These are phyloP conservation scores for Astreopora myriophthalma DNA, from an alignment of 64 coral and sea anemone species.

Conservation along the genomic window DNA sequence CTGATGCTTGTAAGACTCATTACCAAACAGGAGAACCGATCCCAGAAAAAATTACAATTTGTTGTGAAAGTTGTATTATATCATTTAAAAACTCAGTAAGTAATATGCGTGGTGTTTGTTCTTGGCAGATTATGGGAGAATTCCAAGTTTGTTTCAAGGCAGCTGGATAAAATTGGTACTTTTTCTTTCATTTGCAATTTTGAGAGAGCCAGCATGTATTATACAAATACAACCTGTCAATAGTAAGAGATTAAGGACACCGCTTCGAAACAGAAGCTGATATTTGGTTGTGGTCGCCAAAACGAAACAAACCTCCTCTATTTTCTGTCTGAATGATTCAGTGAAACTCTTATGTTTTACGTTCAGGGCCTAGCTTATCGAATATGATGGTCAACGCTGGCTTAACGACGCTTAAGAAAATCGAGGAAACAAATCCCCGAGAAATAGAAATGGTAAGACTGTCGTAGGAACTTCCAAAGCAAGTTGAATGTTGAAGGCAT, in stretches of 20 bases:
- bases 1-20: background rate
- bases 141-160: slow-evolving; percentile 93
- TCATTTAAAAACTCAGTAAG: background rate
- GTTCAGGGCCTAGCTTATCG: slow-evolving; percentile 82
- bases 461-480: background rate
- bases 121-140: slow-evolving; percentile 94
- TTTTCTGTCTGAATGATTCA: background rate
- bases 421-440: slow-evolving; percentile 96
- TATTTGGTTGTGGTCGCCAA: too few relatives aligned
- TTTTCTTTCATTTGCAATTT: background rate
- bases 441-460: slow-evolving; percentile 94
- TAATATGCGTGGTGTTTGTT: background rate
- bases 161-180: slow-evolving; percentile 98
- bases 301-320: too few relatives aligned
- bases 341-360: background rate
- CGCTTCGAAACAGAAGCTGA: too few relatives aligned
- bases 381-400: slow-evolving; percentile 96
- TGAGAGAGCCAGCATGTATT: too few relatives aligned
- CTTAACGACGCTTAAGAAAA: slow-evolving; percentile 91
- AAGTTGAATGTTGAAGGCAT: too few relatives aligned
- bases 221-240: too few relatives aligned
- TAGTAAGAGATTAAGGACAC: too few relatives aligned
- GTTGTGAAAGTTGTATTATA: background rate
- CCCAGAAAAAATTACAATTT: background rate
- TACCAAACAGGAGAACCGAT: background rate